These are phyloP conservation scores for Amphipoea lucens DNA, from an alignment of 2,888 invertebrate genomes.

Conservation along the genomic window DNA sequence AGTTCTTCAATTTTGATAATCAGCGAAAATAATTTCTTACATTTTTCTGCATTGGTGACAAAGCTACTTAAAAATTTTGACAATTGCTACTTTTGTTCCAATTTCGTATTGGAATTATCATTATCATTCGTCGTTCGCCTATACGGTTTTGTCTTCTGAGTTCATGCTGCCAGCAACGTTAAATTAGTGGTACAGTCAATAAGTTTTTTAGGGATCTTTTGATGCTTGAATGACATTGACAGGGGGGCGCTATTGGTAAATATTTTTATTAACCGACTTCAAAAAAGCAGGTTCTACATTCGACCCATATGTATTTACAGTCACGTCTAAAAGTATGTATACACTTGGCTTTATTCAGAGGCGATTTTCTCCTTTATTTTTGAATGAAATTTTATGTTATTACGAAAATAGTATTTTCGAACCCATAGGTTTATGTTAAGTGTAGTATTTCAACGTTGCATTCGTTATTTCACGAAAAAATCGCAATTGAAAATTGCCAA, in stretches of 20 bases:
- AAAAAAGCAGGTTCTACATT: no score
- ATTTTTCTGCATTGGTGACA: conserved; percentile 68
- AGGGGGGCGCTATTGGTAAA: neutral
- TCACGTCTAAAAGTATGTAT: no score
- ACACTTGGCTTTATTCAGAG: no score
- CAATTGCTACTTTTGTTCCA: conserved; percentile 63
- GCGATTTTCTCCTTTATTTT: no score
- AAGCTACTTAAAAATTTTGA: conserved; percentile 51
- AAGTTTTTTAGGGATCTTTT: neutral
- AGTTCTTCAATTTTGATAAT: conserved; percentile 63
- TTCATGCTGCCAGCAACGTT: conserved; percentile 65
- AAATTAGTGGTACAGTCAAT: neutral
- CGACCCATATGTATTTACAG: no score
- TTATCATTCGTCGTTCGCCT: conserved; percentile 20
- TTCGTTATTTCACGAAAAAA: no score
- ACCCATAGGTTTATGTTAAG: no score
- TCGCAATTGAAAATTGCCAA: no score
- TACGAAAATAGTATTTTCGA: no score
- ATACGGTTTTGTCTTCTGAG: conserved; percentile 37
- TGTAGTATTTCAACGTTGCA: no score
- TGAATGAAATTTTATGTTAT: no score
- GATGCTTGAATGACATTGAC: neutral
- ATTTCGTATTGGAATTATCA: conserved; percentile 39
- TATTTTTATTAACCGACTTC: neutral
- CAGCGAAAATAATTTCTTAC: conserved; percentile 79